Percentiles rank a stretch among this genome's conserved stretches.
phyloP scores from a whole-genome alignment of 2,113 vertebrate species.

The Ancistrus triradiatus region DNA sequence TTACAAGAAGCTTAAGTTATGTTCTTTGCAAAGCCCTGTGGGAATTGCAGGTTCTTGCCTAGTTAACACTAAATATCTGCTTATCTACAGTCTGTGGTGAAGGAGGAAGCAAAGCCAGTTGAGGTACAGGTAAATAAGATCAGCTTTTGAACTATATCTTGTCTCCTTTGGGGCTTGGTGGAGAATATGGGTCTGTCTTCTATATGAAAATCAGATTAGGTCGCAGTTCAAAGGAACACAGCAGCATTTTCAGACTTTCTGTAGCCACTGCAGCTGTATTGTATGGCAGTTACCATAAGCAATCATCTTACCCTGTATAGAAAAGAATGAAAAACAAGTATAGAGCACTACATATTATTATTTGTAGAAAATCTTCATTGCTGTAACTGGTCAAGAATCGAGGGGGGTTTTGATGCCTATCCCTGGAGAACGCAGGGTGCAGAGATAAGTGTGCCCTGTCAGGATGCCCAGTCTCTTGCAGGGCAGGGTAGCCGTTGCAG shows the following conservation, averaged over 20 bases:
- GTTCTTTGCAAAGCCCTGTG: constrained; percentile 12
- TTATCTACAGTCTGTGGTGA: constrained; percentile 42
- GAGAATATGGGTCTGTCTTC: constrained; percentile 8
- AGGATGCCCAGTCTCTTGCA: no score
- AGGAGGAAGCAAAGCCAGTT: constrained; percentile 35
- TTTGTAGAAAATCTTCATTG: no score
- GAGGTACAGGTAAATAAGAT: constrained; percentile 43
- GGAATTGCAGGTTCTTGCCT: constrained; percentile 20
- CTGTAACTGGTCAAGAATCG: no score
- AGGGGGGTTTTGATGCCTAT: no score
- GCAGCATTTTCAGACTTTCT: neutral
- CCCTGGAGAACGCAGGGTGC: no score
- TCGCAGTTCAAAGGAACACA: neutral
- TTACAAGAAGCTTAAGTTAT: constrained; percentile 13
- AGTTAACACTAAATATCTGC: constrained; percentile 41
- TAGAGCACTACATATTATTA: no score
- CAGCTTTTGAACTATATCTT: neutral
- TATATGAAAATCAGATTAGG: neutral
- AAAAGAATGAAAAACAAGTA: no score
- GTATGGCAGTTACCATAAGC: no score
- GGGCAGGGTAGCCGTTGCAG: no score
- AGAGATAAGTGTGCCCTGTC: no score
- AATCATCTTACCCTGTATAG: no score
- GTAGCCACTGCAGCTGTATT: no score
- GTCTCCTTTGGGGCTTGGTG: constrained; percentile 14